Percentiles rank a stretch among this genome's conserved stretches.
phyloP scores from a whole-genome alignment of 2,113 vertebrate species.

The Sterna hirundo region DNA sequence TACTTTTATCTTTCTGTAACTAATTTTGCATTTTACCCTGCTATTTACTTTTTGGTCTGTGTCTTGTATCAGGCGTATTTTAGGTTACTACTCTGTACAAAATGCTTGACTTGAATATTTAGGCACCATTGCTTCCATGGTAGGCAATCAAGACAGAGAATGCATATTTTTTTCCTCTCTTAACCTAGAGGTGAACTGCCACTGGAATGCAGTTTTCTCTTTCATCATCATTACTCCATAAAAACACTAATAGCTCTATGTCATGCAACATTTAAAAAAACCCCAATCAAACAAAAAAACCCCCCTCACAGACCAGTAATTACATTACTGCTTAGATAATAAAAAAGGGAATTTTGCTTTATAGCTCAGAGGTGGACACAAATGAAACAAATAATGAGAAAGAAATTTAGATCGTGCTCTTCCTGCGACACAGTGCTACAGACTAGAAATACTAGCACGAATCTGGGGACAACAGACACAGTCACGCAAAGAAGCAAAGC shows the following conservation, averaged over 20 bases:
- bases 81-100: background rate
- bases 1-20: background rate
- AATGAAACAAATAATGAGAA: background rate
- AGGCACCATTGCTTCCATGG: background rate
- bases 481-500: fast-evolving
- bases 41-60: background rate
- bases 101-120: background rate
- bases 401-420: background rate
- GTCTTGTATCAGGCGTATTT: background rate
- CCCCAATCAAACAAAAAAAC: background rate
- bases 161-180: background rate
- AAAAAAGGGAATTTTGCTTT: background rate
- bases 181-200: slow-evolving; percentile 35
- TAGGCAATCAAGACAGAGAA: background rate
- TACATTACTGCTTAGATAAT: background rate
- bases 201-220: slow-evolving; percentile 29
- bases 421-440: background rate
- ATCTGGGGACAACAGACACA: background rate
- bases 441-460: background rate
- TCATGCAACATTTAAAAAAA: background rate
- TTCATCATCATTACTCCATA: background rate
- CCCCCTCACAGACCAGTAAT: background rate
- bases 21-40: background rate
- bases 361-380: background rate
- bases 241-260: background rate